Evolutionary conservation across 1,140 invertebrate species (phyloP).

Genomic region (Episyrphus balteatus): DNA sequence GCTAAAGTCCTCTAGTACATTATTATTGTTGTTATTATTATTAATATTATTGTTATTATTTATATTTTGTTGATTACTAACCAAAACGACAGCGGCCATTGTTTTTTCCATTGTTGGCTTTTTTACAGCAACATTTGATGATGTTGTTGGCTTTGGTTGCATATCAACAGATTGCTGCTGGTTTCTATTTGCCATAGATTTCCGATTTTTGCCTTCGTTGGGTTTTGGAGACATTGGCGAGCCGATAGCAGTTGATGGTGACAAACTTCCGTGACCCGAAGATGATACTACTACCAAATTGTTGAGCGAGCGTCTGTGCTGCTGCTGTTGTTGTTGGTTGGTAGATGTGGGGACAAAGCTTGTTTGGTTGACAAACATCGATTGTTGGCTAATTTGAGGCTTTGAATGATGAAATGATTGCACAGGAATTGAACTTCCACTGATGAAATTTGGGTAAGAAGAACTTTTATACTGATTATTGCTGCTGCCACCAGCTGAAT

Average conservation of each 20-base stretch:
- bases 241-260: conserved; percentile 31
- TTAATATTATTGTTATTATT: conserved; percentile 15
- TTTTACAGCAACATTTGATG: conserved; percentile 5
- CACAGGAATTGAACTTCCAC: neutral
- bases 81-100: conserved; percentile 34
- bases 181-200: conserved; percentile 8
- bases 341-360: conserved; percentile 3
- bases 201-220: conserved; percentile 7
- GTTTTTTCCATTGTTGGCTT: conserved; percentile 27
- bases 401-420: neutral
- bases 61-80: conserved; percentile 27
- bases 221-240: conserved; percentile 22
- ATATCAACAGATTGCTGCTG: conserved; percentile 13
- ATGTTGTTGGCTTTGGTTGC: neutral
- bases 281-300: conserved; percentile 33
- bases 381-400: neutral
- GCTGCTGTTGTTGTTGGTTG: conserved; percentile 17
- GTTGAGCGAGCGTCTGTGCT: conserved; percentile 32
- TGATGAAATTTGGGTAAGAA: conserved; percentile 39
- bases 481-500: conserved; percentile 15
- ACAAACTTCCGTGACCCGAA: conserved; percentile 7
- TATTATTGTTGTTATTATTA: conserved; percentile 9
- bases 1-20: neutral
- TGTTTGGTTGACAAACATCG: too few relatives aligned
- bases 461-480: conserved; percentile 38